Percentiles rank a stretch among this genome's conserved stretches.
phyloP scores from a whole-genome alignment of 2,113 vertebrate species.

The Bungarus multicinctus region DNA sequence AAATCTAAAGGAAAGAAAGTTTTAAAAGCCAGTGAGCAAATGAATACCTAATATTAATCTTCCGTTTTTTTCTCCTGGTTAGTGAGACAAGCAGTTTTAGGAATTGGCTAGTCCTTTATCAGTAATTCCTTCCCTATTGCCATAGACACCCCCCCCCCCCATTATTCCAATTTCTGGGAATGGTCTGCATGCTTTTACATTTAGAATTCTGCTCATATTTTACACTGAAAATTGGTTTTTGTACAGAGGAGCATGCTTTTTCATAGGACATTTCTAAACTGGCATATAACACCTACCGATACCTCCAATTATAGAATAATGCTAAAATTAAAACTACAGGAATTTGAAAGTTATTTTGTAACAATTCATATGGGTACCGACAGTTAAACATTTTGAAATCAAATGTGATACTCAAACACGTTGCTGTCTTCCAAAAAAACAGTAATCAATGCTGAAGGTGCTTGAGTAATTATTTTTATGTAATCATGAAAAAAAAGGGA shows the following conservation, averaged over 20 bases:
- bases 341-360: background rate
- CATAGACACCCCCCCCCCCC: background rate
- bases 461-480: background rate
- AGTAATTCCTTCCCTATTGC: background rate
- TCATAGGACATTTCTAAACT: background rate
- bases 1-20: background rate
- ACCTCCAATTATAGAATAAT: background rate
- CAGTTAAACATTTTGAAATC: background rate
- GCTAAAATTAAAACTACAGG: background rate
- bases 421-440: slow-evolving; percentile 26
- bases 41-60: background rate
- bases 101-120: background rate
- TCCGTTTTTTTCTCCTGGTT: background rate
- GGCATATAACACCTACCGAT: background rate
- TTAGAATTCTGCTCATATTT: background rate
- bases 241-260: background rate
- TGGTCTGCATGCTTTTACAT: background rate
- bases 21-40: background rate
- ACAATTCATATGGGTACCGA: background rate
- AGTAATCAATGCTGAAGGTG: background rate
- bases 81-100: background rate
- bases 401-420: background rate
- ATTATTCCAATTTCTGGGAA: too few species aligned
- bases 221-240: background rate
- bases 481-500: slow-evolving; percentile 17